These are phyloP conservation scores for Saccopteryx leptura DNA, from an alignment of 2,113 vertebrate species.

Conservation along the genomic window DNA sequence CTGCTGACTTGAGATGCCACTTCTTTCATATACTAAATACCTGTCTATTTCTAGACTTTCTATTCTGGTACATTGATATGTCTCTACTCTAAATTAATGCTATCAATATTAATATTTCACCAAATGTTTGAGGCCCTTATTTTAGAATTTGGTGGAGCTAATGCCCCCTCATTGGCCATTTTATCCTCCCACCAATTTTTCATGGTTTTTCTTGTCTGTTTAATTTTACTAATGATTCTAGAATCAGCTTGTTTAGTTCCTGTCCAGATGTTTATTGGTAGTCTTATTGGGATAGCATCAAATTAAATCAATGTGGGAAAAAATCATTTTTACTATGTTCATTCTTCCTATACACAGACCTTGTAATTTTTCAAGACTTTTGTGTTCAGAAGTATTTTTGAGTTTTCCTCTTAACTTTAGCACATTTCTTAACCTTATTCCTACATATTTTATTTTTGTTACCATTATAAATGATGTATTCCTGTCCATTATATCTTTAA, in stretches of 20 bases:
- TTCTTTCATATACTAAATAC: neutral
- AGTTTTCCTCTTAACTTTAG: constrained; percentile 40
- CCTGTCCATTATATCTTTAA: constrained; percentile 35
- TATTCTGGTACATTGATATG: neutral
- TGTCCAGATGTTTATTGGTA: constrained; percentile 29
- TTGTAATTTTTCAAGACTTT: constrained; percentile 34
- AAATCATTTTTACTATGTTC: constrained; percentile 14
- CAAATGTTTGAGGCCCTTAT: neutral
- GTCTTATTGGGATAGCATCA: constrained; percentile 37
- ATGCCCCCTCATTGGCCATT: neutral
- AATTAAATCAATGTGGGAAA: neutral
- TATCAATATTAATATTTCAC: neutral
- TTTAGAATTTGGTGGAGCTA: constrained; percentile 25
- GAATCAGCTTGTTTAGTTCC: constrained; percentile 45
- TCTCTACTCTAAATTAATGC: neutral
- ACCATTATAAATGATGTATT: neutral
- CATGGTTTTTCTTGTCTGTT: constrained; percentile 55
- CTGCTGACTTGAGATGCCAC: neutral
- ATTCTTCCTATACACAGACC: neutral
- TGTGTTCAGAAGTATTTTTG: constrained; percentile 37
- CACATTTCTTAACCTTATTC: constrained; percentile 30
- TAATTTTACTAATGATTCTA: constrained; percentile 32
- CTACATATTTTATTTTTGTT: constrained; percentile 59
- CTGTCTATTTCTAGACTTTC: constrained; percentile 53
- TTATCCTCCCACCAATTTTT: neutral